Evolutionary conservation across 2,888 invertebrate genomes (phyloP).

Genomic region (Drosophila suboccidentalis): DNA sequence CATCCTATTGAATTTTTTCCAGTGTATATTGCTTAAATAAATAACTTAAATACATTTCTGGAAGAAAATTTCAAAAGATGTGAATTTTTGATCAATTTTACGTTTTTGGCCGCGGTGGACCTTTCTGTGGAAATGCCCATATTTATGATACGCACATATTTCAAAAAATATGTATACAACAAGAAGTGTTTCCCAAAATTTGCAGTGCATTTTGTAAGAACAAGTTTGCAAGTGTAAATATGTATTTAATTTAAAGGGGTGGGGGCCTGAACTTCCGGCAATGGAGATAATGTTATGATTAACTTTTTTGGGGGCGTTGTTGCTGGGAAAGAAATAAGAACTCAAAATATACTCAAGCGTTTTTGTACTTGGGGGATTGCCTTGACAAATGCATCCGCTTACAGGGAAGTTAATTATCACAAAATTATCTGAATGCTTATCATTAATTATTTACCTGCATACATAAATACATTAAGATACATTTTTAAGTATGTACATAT

Average conservation of each 20-base stretch:
- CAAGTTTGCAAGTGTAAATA: constrained; percentile 46
- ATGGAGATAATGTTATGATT: constrained; percentile 53
- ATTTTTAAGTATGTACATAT: background rate
- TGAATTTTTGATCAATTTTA: too few relatives aligned
- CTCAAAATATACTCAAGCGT: background rate
- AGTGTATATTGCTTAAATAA: too few relatives aligned
- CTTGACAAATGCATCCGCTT: background rate
- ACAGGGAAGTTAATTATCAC: constrained; percentile 7
- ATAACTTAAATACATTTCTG: too few relatives aligned
- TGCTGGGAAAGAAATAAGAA: background rate
- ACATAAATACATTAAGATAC: too few relatives aligned
- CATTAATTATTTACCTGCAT: background rate
- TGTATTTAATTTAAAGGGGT: constrained; percentile 1
- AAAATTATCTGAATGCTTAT: background rate
- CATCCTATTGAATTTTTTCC: too few relatives aligned
- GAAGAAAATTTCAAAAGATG: too few relatives aligned
- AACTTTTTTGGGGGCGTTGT: constrained; percentile 22
- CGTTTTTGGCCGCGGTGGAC: too few relatives aligned
- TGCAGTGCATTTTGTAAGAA: constrained; percentile 32
- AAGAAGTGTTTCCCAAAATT: constrained; percentile 39
- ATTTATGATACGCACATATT: constrained; percentile 43
- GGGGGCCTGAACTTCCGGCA: constrained; percentile 54
- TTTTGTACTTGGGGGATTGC: constrained; percentile 9
- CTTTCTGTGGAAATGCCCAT: too few relatives aligned
- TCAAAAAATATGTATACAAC: constrained; percentile 21